Conservation (phyloP, 2,888 invertebrate genomes). For the Pedicia rivosa region DNA sequence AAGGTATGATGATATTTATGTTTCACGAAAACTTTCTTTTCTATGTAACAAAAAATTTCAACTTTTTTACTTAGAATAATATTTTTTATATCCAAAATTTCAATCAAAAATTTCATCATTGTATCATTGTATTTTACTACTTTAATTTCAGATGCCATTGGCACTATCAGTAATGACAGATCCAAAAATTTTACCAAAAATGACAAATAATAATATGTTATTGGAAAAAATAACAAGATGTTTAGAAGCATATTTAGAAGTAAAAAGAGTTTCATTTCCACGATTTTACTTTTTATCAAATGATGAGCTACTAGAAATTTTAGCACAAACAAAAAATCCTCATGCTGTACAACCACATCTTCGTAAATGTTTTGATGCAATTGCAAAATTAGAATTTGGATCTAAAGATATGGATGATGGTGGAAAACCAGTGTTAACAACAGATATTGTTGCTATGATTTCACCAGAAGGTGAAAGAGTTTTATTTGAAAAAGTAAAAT, state of each 20-base stretch:
- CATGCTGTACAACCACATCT: slow-evolving; percentile 82
- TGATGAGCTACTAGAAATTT: slow-evolving; percentile 75
- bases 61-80: too few species aligned
- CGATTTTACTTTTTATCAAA: slow-evolving; percentile 78
- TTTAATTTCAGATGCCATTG: slow-evolving; percentile 56
- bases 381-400: slow-evolving; percentile 61
- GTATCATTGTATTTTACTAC: too few species aligned
- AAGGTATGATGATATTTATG: too few species aligned
- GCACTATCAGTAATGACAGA: slow-evolving; percentile 68
- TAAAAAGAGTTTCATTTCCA: slow-evolving; percentile 75
- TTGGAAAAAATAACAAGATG: slow-evolving; percentile 83
- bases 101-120: too few species aligned
- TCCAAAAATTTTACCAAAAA: slow-evolving; percentile 48
- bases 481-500: slow-evolving; percentile 47
- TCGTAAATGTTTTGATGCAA: slow-evolving; percentile 78
- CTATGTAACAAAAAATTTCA: too few species aligned
- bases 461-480: slow-evolving; percentile 81
- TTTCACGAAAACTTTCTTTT: too few species aligned
- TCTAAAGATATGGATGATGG: slow-evolving; percentile 39
- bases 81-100: too few species aligned
- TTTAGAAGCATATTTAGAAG: slow-evolving; percentile 76
- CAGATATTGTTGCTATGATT: slow-evolving; percentile 76
- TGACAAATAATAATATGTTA: slow-evolving; percentile 57
- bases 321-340: slow-evolving; percentile 81
- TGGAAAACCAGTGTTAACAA: slow-evolving; percentile 43